Conservation (phyloP, 2,113 vertebrate genomes). For the Gobius niger region DNA sequence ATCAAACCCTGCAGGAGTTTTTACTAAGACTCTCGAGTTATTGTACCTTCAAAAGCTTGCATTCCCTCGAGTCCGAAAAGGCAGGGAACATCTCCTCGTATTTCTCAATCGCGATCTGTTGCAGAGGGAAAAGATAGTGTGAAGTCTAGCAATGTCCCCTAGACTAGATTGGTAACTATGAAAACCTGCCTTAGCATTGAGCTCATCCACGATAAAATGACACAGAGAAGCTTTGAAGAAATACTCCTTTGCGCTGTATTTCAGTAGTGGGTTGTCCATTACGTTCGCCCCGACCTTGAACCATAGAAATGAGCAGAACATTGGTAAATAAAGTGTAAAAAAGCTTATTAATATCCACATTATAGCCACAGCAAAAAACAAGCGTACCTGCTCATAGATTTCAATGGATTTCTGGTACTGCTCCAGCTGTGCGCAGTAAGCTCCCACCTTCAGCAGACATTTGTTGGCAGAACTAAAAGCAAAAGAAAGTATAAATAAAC, state of each 20-base stretch:
- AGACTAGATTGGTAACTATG: neutral
- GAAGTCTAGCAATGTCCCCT: neutral
- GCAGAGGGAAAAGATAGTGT: constrained; percentile 13
- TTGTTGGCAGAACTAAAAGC: constrained; percentile 89
- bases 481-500: neutral
- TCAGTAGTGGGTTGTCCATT: constrained; percentile 96
- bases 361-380: neutral
- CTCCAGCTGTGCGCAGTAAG: constrained; percentile 92
- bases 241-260: constrained; percentile 98
- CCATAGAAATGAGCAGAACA: neutral
- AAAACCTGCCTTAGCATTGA: constrained; percentile 89
- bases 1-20: constrained; percentile 2
- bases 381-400: constrained; percentile 94
- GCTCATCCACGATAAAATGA: constrained; percentile 96
- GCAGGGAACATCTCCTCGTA: constrained; percentile 99
- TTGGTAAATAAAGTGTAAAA: neutral
- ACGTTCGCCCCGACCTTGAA: constrained; percentile 90
- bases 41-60: constrained; percentile 92
- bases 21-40: constrained; percentile 27
- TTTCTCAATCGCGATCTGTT: constrained; percentile 93
- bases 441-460: constrained; percentile 96
- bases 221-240: constrained; percentile 98
- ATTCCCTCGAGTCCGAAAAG: constrained; percentile 96
- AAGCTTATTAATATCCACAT: neutral
- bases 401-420: constrained; percentile 96